Evolutionary conservation across 2,113 vertebrate genomes (phyloP), one percentile per base, ranked within the genome.

Genomic region (Antechinus stuartii): DNA sequence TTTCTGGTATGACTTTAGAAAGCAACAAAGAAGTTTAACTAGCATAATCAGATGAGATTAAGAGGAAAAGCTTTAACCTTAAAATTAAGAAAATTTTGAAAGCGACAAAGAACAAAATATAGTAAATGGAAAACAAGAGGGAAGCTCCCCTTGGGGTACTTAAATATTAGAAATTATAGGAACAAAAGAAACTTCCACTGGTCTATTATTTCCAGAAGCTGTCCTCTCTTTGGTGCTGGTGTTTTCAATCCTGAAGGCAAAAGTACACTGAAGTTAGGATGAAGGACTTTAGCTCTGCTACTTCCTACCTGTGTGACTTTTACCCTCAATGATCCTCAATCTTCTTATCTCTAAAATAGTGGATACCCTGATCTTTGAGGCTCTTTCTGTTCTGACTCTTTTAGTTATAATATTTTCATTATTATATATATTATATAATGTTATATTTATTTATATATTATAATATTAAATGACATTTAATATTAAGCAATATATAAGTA

Each of bases 1-100:
- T 2, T 93, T 52, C 76, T 91, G 12, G n/a, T 91, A 56, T 9
- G 93, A 26, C 94, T 93, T 93, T 94, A 90, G 94, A 12, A 54
- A 76, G 49, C 52, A 53, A 57, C 92, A 52, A 26, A 2, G 22
- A 91, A 26, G 57, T 76, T 6, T 2, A n/a, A 76, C 30, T n/a
- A 76, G 30, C 16, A 76, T 76, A 76, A 84, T 84, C 68, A 84
- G 1, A 84, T 23, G 68, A 42, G 68, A 84, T 84, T 84, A 84
- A 84, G n/a, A 84, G 19, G 68, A 84, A 84, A 42, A 84, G n/a
- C 7, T 42, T 49, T 42, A 42, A 19, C 19, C n/a, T 84, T 84
- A 19, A 42, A 84, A 84, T 84, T 76, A 19, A 3, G 30, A n/a
- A n/a, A 76, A 76, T 76, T 76, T 27, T 76, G 61, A n/a, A 23